Evolutionary conservation across 2,113 vertebrate species (phyloP).

Genomic region (Glaucidium brasilianum): DNA sequence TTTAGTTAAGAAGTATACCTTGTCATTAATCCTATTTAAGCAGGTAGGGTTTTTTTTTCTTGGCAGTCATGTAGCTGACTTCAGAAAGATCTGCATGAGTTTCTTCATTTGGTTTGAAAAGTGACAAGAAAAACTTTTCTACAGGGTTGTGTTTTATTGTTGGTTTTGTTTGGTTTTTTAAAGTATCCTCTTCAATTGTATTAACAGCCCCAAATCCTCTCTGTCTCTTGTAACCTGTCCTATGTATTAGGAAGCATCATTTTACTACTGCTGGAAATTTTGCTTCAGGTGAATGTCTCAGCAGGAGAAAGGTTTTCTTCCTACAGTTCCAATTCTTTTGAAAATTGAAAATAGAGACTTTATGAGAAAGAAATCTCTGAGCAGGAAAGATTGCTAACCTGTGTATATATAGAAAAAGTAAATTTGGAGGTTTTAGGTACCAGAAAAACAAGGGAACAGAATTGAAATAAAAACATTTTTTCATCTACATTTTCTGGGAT

Average conservation of each 20-base stretch:
- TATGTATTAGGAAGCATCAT: neutral
- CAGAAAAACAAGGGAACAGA: neutral
- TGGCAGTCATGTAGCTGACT: neutral
- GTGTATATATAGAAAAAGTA: neutral
- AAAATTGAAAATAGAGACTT: conserved; percentile 7
- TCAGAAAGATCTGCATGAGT: neutral
- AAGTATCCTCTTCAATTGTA: neutral
- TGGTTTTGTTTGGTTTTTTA: neutral
- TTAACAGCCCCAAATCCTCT: neutral
- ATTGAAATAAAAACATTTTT: neutral
- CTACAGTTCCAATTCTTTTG: neutral
- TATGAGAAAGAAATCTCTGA: neutral
- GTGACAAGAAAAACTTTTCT: neutral
- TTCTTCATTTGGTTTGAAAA: neutral
- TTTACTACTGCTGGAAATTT: neutral
- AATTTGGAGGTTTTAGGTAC: neutral
- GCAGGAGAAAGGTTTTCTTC: conserved; percentile 4
- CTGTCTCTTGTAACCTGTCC: neutral
- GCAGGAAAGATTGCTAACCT: neutral
- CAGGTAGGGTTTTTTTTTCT: neutral
- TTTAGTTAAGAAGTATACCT: neutral
- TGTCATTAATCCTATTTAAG: neutral
- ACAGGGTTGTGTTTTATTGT: rapidly evolving
- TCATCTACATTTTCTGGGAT: neutral
- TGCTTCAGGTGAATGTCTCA: conserved; percentile 1